These are phyloP conservation scores for Orchesellides sinensis DNA, from an alignment of 2,888 invertebrate species.

Conservation along the genomic window DNA sequence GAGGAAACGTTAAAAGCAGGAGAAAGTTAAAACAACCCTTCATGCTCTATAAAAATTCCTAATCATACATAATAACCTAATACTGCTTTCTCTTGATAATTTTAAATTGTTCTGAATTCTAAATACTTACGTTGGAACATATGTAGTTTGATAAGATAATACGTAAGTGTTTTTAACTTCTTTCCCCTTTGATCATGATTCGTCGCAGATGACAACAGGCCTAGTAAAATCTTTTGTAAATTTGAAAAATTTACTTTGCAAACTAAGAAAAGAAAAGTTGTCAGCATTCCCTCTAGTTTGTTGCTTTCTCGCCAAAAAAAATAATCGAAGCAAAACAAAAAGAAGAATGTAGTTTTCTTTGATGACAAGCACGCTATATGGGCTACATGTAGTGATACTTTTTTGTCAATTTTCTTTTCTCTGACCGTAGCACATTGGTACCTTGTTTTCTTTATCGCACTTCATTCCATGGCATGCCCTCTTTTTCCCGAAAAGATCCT, in stretches of 20 bases:
- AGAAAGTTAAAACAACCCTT: too few species aligned
- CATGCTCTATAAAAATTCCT: too few species aligned
- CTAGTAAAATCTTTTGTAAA: too few species aligned
- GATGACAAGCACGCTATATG: neutral
- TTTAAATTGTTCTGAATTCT: too few species aligned
- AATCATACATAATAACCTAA: too few species aligned
- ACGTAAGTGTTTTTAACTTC: too few species aligned
- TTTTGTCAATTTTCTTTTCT: slow-evolving; percentile 20
- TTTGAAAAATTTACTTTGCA: neutral
- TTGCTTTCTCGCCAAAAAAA: neutral
- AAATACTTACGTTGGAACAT: too few species aligned
- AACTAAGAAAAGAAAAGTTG: neutral
- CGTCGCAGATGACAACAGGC: too few species aligned
- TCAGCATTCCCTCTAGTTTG: neutral
- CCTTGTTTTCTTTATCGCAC: neutral
- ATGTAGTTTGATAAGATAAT: too few species aligned
- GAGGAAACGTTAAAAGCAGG: too few species aligned
- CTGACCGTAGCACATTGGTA: neutral
- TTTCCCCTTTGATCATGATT: too few species aligned
- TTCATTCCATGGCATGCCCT: neutral
- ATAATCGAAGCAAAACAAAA: neutral
- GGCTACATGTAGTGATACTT: neutral
- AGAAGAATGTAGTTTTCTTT: neutral
- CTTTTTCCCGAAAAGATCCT: neutral
- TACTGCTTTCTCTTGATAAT: too few species aligned